Percentiles rank a stretch among this genome's conserved stretches.
Evolutionary conservation across 1,140 invertebrate species (phyloP).

Genomic region (Portunus trituberculatus): DNA sequence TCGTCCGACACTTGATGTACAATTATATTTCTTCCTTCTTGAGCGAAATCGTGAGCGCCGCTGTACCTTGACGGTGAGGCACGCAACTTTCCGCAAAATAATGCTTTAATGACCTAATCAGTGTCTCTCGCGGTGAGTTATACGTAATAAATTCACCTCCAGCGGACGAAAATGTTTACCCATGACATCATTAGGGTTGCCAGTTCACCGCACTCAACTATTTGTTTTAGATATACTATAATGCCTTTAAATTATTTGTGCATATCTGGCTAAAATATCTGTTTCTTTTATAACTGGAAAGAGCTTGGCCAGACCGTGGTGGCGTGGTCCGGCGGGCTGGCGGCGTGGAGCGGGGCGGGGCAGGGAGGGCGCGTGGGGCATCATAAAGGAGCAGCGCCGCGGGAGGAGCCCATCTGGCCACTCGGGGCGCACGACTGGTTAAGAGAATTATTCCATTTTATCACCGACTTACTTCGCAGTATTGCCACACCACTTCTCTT

Average conservation of each 20-base stretch:
- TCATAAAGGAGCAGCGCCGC: neutral
- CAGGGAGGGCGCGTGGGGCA: neutral
- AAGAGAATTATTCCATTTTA: constrained; percentile 1
- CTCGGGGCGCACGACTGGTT: neutral
- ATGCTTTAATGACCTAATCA: constrained; percentile 23
- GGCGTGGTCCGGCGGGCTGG: neutral
- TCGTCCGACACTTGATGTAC: constrained; percentile 10
- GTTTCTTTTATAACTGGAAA: neutral
- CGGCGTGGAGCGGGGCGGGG: neutral
- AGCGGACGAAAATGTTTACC: constrained; percentile 15
- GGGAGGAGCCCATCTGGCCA: neutral
- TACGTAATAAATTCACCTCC: neutral
- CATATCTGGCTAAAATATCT: neutral
- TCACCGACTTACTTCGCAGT: neutral
- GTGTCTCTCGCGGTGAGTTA: constrained; percentile 18
- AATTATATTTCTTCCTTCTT: constrained; percentile 23
- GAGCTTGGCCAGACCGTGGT: neutral
- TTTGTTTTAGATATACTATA: neutral
- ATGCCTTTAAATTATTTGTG: neutral
- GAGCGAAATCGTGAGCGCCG: constrained; percentile 16
- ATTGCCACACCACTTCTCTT: no score
- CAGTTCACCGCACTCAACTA: neutral
- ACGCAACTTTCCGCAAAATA: constrained; percentile 13
- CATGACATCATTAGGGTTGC: constrained; percentile 20
- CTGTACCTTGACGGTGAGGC: constrained; percentile 1